Evolutionary conservation across 37 sponge, comb jelly and placozoan species (phyloP), one percentile per base, ranked within the genome.

Genomic region (Agelas oroides): DNA sequence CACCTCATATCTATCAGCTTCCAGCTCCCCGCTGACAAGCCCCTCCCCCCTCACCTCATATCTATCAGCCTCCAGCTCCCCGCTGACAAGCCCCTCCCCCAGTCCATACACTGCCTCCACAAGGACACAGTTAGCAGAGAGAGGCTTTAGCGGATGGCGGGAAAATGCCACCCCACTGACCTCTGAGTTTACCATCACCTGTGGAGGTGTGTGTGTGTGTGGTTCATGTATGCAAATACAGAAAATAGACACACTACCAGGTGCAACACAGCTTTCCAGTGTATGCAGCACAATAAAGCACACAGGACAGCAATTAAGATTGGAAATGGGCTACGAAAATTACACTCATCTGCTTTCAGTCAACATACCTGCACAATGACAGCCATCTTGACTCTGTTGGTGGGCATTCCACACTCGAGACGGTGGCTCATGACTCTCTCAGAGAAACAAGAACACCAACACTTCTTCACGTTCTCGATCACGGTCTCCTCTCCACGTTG

Each of bases 41-140:
- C 8, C 8, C 8, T 3, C 3, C 6, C 8, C 46, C 3, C 46
- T 46, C 46, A 91, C 95, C 92, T 95, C 90, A 59, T 88, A 92
- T 57, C 90, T 75, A 65, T 95, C 95, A 0, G 89, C 88, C 55
- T 87, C 90, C 72, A 95, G 87, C 34, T 89, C 92, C 23, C 95
- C 95, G 32, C 92, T 76, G 32, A 95, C 95, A 14, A 95, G 92
- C 31, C 95, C 95, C 83, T 95, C 95, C 40, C 95, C 95, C 33
- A 92, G 75, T 1, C 95, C 95, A 73, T 88, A 92, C 53, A 95
- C 95, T 16, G 95, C 88, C 76, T 95, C 95, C 15, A 95, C 81
- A 62, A 88, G 86, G 6, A 87, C 89, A 57, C 65, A 37, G 54
- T 85, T 55, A 2, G 78, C 39, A 16, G 95, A 79, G 39, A 95